Percentiles rank a stretch among this genome's conserved stretches.
Conservation (phyloP, 2,797 vertebrate genomes). For the Phyllotis vaccarum region DNA sequence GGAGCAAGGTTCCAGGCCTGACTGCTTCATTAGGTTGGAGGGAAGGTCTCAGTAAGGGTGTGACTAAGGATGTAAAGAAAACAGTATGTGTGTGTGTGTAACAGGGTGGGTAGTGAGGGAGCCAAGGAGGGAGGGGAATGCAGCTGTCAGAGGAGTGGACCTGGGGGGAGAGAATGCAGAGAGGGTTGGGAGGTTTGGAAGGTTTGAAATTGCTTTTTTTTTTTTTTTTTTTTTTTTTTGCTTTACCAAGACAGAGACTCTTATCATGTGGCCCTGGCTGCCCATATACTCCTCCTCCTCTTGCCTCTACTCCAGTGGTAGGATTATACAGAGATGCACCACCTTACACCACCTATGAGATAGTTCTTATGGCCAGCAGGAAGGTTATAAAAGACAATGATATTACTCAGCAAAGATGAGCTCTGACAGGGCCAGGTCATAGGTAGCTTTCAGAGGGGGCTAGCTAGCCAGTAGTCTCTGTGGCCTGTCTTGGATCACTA, state of each 20-base stretch:
- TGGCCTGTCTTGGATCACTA: neutral
- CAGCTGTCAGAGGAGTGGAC: neutral
- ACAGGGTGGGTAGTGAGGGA: no score
- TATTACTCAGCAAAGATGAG: neutral
- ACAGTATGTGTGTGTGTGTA: neutral
- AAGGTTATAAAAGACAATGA: neutral
- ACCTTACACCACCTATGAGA: neutral
- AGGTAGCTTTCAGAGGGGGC: neutral
- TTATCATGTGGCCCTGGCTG: neutral
- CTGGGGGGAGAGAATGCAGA: neutral
- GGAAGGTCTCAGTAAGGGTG: neutral
- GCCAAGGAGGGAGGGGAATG: no score
- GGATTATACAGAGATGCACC: neutral
- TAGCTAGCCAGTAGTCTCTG: neutral
- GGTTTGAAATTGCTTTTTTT: neutral
- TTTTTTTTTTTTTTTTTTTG: neutral
- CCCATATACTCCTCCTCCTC: neutral
- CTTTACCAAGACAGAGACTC: neutral
- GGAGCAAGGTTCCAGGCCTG: neutral
- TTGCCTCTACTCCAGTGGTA: neutral
- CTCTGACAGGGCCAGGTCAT: conserved; percentile 1
- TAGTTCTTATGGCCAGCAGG: neutral
- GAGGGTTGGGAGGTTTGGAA: neutral
- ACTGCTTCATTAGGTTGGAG: neutral
- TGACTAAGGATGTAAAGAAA: neutral